Conservation (phyloP, 2,888 invertebrate species). For the Diarsia dahlii region DNA sequence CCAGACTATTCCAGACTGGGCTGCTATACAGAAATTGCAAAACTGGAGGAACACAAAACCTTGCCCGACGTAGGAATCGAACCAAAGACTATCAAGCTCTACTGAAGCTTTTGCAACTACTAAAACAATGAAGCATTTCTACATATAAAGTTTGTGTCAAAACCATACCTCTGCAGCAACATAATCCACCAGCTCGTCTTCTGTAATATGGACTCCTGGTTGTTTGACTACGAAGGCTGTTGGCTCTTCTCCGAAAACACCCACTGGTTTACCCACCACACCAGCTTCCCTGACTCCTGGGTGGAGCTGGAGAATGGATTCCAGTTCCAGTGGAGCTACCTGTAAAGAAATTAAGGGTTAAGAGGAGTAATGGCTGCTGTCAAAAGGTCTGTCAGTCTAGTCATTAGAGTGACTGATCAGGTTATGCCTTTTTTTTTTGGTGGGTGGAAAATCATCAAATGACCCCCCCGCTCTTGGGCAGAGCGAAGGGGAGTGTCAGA, state of each 20-base stretch:
- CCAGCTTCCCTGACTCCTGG: conserved; percentile 94
- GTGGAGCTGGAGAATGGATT: conserved; percentile 93
- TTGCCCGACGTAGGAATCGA: neutral
- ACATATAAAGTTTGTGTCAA: neutral
- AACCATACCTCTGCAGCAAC: conserved; percentile 81
- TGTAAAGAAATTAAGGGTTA: conserved; percentile 65
- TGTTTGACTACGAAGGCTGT: conserved; percentile 93
- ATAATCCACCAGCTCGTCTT: conserved; percentile 90
- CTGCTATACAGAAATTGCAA: neutral
- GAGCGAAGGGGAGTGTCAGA: too few relatives aligned
- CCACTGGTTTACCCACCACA: conserved; percentile 94
- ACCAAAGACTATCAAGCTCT: neutral
- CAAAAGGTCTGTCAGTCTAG: too few relatives aligned
- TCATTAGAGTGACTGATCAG: neutral
- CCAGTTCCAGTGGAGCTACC: conserved; percentile 96
- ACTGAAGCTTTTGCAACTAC: neutral
- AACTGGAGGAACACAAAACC: neutral
- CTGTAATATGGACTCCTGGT: conserved; percentile 86
- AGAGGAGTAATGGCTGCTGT: neutral
- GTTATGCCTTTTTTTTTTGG: too few relatives aligned
- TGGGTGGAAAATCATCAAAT: too few relatives aligned
- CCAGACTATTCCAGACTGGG: too few relatives aligned
- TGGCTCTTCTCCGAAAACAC: conserved; percentile 93
- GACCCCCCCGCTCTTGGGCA: too few relatives aligned
- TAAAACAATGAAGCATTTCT: neutral